phyloP scores from a whole-genome alignment of 2,797 vertebrate genomes.

The Pseudomugil tenellus region DNA sequence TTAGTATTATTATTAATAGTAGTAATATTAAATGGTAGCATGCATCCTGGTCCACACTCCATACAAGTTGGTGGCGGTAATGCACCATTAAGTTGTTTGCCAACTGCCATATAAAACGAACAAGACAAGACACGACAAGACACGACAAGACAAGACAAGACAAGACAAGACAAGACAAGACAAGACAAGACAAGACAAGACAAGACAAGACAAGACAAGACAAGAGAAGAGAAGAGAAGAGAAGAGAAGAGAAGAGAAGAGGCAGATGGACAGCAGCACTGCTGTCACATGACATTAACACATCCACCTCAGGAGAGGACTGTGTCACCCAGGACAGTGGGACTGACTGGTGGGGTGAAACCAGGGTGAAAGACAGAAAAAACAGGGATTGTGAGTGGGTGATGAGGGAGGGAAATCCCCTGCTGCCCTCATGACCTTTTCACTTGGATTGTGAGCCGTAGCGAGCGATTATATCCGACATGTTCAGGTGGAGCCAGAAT shows the following conservation, averaged over 20 bases:
- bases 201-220: conserved; percentile 40
- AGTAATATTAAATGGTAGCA: no score
- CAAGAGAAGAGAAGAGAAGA: background rate
- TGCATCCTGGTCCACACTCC: no score
- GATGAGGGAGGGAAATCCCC: conserved; percentile 30
- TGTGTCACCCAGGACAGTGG: conserved; percentile 29
- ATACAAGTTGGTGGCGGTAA: no score
- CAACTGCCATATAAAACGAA: no score
- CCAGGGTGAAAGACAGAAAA: conserved; percentile 13
- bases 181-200: conserved; percentile 15
- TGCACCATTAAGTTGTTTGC: no score
- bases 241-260: conserved; percentile 5
- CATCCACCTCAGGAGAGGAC: conserved; percentile 41
- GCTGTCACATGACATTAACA: conserved; percentile 67
- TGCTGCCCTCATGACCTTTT: conserved; percentile 27
- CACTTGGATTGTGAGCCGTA: conserved; percentile 30
- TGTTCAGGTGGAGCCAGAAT: conserved; percentile 16
- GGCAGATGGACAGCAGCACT: conserved; percentile 59
- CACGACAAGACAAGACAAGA: conserved; percentile 2
- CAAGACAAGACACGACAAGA: no score
- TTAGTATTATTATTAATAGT: no score
- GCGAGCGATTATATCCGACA: conserved; percentile 17
- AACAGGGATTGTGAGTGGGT: conserved; percentile 19
- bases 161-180: conserved; percentile 13
- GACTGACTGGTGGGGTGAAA: conserved; percentile 20